Evolutionary conservation across 2,888 invertebrate species (phyloP).

Genomic region (Stenichneumon culpator): DNA sequence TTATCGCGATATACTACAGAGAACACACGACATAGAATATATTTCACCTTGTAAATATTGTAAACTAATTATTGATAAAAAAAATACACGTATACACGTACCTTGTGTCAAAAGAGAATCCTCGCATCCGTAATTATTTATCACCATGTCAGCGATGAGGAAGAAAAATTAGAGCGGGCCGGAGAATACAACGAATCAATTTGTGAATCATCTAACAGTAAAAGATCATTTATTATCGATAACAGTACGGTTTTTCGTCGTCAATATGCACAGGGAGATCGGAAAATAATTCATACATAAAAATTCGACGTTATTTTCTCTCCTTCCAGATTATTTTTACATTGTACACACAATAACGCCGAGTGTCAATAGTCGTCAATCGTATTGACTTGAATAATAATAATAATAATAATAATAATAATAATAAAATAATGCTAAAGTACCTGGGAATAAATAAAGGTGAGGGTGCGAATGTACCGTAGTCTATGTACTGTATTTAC

Average conservation of each 20-base stretch:
- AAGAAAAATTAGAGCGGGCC: background rate
- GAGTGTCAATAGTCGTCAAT: constrained; percentile 51
- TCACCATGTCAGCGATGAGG: background rate
- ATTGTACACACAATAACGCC: constrained; percentile 31
- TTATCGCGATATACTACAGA: background rate
- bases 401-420: constrained; percentile 36
- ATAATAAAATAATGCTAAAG: constrained; percentile 39
- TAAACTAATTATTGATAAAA: constrained; percentile 75
- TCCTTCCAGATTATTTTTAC: constrained; percentile 19
- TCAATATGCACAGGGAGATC: constrained; percentile 44
- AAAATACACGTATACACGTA: constrained; percentile 67
- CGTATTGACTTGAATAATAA: constrained; percentile 44
- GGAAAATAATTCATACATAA: constrained; percentile 10
- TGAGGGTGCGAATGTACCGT: constrained; percentile 41
- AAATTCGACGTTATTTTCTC: background rate
- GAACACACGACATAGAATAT: constrained; percentile 47
- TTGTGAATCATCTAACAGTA: constrained; percentile 71
- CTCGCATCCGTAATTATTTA: constrained; percentile 4
- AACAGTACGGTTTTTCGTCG: constrained; percentile 73
- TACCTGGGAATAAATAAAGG: constrained; percentile 56
- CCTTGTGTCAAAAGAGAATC: constrained; percentile 51
- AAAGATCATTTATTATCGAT: constrained; percentile 77
- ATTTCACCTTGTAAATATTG: constrained; percentile 80
- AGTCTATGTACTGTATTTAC: constrained; percentile 62
- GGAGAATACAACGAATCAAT: constrained; percentile 22